Base-by-base conservation (phyloP, 2,888 invertebrate species). In the Polylopha cassiicola region DNA sequence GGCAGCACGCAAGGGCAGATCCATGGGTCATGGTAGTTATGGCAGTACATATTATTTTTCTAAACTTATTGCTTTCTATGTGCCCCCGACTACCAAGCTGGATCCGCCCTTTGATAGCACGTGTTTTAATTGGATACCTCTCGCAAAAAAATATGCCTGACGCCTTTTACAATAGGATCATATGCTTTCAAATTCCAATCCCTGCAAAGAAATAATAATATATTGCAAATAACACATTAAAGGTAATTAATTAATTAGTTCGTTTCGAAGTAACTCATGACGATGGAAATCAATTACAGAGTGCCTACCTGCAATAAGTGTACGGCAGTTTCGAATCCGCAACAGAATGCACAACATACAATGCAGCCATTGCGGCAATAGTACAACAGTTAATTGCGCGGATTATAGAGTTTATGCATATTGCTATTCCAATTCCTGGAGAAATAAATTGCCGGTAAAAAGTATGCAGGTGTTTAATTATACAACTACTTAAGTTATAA, bases 371-470 rank as follows among this genome's bases (percentile, higher is more conserved):
- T 5, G 80, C 73, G 6, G 81, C 85, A 36, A 76, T 57, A 10
- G 65, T 59, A 38, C 70, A 66, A 47, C 73, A 77, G 38, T 50
- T 55, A 11, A 82, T 76, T 3, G 81, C 81, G 4, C 81, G 73
- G 16, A 82, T 53, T 55, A 84, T 55, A 2, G 80, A 71, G 44
- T 74, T 75, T 39, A 81, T 69, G 50, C 80, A 77, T 53, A 84
- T 79, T 26, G 80, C 78, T 47, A 84, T 61, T 9, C 84, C 84
- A 37, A 84, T 75, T 44, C 84, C 84, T 84, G 49, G 5, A 37
- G 27, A 31, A 7, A 3, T 9, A 15, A n/a, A 27, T 10, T n/a
- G 6, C 4, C 4, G n/a, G n/a, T n/a, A n/a, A n/a, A n/a, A n/a
- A n/a, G n/a, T n/a, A n/a, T n/a, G n/a, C n/a, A n/a, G n/a, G n/a